Conservation (phyloP, 2,797 vertebrate genomes). For the Liparis tanakae region DNA sequence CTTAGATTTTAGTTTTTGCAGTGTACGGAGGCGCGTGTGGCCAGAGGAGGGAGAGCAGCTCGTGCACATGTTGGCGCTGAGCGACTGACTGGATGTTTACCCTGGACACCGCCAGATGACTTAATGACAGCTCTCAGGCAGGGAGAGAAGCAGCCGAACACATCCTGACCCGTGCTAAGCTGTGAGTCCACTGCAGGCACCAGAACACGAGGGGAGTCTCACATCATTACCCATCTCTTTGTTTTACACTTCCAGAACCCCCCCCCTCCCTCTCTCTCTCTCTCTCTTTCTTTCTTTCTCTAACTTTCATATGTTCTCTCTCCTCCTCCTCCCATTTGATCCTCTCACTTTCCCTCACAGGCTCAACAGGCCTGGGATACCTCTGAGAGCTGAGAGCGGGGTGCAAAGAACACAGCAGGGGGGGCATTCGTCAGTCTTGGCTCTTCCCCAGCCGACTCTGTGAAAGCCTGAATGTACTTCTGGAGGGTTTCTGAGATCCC, state of each 20-base stretch:
- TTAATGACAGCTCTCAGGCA: conserved; percentile 68
- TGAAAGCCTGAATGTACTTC: conserved; percentile 52
- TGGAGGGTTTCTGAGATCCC: conserved; percentile 27
- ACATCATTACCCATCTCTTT: conserved; percentile 62
- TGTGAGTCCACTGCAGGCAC: conserved; percentile 48
- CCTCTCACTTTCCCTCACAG: conserved; percentile 62
- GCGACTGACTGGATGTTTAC: conserved; percentile 56
- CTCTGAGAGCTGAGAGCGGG: conserved; percentile 74
- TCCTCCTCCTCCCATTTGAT: conserved; percentile 36
- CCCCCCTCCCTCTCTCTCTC: neutral
- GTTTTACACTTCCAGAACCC: conserved; percentile 53
- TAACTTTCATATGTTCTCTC: conserved; percentile 60
- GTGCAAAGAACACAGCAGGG: conserved; percentile 81
- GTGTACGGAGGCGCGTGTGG: conserved; percentile 28
- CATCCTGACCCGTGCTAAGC: conserved; percentile 46
- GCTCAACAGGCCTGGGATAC: conserved; percentile 79
- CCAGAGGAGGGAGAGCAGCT: conserved; percentile 29
- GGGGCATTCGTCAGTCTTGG: conserved; percentile 66
- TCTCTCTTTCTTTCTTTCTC: conserved; percentile 50
- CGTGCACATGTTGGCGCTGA: conserved; percentile 34
- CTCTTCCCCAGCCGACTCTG: conserved; percentile 60
- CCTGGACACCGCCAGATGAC: conserved; percentile 58
- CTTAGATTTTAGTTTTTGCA: too few relatives aligned
- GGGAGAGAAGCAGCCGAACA: conserved; percentile 51
- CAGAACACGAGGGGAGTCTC: conserved; percentile 61